Percentiles rank a stretch among this genome's conserved stretches.
phyloP scores from a whole-genome alignment of 2,113 vertebrate genomes.

The Oreocharis arfaki region DNA sequence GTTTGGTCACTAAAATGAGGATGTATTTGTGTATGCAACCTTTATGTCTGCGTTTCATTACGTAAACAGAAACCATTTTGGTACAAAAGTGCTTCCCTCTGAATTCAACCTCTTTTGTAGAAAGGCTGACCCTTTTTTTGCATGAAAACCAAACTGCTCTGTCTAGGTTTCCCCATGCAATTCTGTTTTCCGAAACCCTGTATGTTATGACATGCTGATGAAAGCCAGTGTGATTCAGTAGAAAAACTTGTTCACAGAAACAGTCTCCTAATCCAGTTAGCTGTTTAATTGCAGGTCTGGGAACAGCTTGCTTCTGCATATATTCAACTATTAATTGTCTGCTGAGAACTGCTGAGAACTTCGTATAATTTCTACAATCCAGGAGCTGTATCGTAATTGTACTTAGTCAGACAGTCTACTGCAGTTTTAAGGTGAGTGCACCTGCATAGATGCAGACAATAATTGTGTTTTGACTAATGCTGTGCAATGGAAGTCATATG shows the following conservation, averaged over 20 bases:
- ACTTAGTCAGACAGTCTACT: not conserved
- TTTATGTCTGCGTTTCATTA: not conserved
- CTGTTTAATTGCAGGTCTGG: not conserved
- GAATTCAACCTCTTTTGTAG: not conserved
- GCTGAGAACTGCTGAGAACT: not conserved
- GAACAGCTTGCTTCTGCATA: constrained; percentile 19
- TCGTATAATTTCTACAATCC: not conserved
- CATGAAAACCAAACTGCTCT: not conserved
- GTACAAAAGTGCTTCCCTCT: not conserved
- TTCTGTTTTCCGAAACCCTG: not conserved
- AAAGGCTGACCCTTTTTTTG: not conserved
- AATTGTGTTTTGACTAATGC: not conserved
- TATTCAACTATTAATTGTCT: constrained; percentile 21
- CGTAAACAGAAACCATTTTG: not conserved
- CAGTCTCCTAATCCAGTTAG: not conserved
- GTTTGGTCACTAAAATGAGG: not conserved
- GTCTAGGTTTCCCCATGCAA: not conserved
- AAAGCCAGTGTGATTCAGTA: not conserved
- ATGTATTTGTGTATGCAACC: not conserved
- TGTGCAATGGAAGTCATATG: not conserved
- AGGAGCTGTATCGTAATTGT: not conserved
- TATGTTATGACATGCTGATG: not conserved
- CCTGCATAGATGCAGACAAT: not conserved
- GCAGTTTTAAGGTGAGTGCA: not conserved
- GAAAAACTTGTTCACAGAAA: constrained; percentile 8